Percentiles rank a stretch among this genome's conserved stretches.
Conservation (phyloP, 2,113 vertebrate species). For the Forbesichthys papilliferus region DNA sequence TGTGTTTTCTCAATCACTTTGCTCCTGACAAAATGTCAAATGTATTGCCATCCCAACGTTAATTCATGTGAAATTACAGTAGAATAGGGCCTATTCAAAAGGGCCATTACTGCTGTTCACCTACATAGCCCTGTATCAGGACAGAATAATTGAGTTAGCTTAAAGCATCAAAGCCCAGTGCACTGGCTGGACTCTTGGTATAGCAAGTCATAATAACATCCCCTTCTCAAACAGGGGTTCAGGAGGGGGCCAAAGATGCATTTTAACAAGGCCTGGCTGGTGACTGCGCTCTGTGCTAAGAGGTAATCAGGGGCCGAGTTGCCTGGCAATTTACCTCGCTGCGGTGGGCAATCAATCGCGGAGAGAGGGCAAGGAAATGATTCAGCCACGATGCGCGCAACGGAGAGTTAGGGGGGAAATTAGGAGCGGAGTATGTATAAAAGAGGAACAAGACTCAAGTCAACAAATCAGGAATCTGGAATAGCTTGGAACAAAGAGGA, state of each 20-base stretch:
- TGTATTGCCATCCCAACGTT: conserved; percentile 40
- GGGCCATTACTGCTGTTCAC: conserved; percentile 10
- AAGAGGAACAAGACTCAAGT: conserved; percentile 47
- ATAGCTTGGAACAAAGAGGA: conserved; percentile 30
- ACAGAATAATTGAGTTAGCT: conserved; percentile 11
- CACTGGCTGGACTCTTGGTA: conserved; percentile 54
- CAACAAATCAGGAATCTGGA: conserved; percentile 57
- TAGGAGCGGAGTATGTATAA: conserved; percentile 55
- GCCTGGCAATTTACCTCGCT: conserved; percentile 78
- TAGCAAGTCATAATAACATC: conserved; percentile 67
- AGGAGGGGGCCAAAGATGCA: conserved; percentile 69
- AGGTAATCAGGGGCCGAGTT: conserved; percentile 80
- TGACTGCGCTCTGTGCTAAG: conserved; percentile 74
- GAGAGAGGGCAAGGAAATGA: conserved; percentile 78
- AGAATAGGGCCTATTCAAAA: conserved; percentile 42
- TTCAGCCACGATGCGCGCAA: conserved; percentile 65
- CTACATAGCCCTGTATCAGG: conserved; percentile 13
- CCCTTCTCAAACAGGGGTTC: conserved; percentile 63
- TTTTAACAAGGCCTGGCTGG: conserved; percentile 75
- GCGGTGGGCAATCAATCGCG: conserved; percentile 78
- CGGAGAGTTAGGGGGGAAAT: conserved; percentile 61
- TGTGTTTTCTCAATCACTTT: conserved; percentile 30
- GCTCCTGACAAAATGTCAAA: conserved; percentile 43
- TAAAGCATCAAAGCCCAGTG: conserved; percentile 16
- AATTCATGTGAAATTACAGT: conserved; percentile 38